Evolutionary conservation across 2,113 vertebrate genomes (phyloP).

Genomic region (Brachypteracias leptosomus): DNA sequence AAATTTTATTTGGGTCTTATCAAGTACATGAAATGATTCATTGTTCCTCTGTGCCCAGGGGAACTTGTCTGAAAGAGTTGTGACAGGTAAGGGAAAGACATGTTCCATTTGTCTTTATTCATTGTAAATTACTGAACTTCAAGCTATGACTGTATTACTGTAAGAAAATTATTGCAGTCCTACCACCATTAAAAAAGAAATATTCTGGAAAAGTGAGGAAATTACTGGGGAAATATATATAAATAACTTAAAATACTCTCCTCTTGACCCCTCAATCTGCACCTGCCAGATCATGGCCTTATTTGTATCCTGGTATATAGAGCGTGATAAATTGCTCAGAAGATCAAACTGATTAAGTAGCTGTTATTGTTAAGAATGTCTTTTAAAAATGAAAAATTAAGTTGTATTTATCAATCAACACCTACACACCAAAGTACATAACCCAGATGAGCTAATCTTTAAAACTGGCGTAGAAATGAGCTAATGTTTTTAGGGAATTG

Average conservation of each 20-base stretch:
- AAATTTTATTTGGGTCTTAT: neutral
- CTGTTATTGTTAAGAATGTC: conserved; percentile 5
- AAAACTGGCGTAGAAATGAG: conserved; percentile 61
- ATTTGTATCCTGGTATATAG: neutral
- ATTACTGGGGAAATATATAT: neutral
- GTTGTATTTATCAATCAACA: conserved; percentile 66
- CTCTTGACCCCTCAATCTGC: neutral
- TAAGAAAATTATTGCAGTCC: neutral
- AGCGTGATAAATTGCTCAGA: neutral
- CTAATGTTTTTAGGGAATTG: conserved; percentile 69
- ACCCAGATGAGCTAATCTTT: conserved; percentile 70
- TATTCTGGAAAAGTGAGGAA: neutral
- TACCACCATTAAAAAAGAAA: neutral
- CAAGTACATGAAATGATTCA: neutral
- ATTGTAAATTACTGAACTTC: neutral
- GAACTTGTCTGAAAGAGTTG: neutral
- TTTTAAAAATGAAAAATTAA: conserved; percentile 64
- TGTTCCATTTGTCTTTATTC: neutral
- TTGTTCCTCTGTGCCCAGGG: neutral
- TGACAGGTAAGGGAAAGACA: neutral
- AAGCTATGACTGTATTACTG: neutral
- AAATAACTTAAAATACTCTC: neutral
- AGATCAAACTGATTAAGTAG: conserved; percentile 53
- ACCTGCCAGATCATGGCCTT: neutral
- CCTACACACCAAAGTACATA: conserved; percentile 60